Percentiles rank a stretch among this genome's conserved stretches.
These are phyloP conservation scores for Diglossa brunneiventris DNA, from an alignment of 2,113 vertebrate genomes.

Conservation along the genomic window DNA sequence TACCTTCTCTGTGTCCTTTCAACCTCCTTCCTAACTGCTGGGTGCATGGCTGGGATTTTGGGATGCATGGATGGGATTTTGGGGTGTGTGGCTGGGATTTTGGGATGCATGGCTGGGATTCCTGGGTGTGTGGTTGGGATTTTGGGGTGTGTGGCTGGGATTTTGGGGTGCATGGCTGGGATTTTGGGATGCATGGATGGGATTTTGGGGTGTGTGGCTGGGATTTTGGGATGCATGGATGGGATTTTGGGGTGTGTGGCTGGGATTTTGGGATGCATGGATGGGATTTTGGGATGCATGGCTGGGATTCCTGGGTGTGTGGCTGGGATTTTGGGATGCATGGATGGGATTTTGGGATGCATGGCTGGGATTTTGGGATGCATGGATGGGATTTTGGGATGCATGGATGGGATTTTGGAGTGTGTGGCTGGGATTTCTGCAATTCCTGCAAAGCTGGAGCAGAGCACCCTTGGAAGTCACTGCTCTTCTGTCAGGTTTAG, in stretches of 20 bases:
- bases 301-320: background rate
- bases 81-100: background rate
- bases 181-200: no score
- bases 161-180: background rate
- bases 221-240: background rate
- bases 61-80: background rate
- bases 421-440: background rate
- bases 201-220: no score
- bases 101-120: background rate
- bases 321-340: background rate
- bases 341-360: background rate
- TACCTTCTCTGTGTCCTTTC: background rate
- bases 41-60: background rate
- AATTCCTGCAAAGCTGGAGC: background rate
- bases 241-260: background rate
- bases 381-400: background rate
- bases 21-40: background rate
- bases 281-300: rapidly evolving
- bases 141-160: background rate
- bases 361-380: background rate
- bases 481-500: background rate
- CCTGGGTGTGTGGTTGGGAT: rapidly evolving
- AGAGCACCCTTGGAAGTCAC: background rate
- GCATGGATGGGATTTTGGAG: no score
- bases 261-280: no score